Base-by-base conservation (phyloP, 1,140 invertebrate genomes). In the Leptestheria dahalacensis region DNA sequence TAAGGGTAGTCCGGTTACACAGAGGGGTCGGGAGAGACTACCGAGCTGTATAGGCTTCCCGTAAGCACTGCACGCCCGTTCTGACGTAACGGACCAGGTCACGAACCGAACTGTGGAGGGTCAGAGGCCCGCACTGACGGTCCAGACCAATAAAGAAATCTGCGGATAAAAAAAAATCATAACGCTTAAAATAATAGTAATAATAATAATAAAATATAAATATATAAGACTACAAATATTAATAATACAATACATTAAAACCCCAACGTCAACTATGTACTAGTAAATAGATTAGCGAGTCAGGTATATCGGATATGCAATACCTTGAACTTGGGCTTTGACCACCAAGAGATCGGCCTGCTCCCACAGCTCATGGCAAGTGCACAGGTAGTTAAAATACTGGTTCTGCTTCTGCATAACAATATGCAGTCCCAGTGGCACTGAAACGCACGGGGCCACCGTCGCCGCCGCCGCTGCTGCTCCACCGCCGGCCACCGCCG, bases 101-200 rank as follows among this genome's bases (percentile, higher is more conserved):
- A 60, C 77, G 77, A 52, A 88, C 70, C 26, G 83, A 80, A 69
- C 83, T 87, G 66, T 85, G 82, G 61, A 88, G 70, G 15, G 84
- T 86, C 33, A 89, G 70, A 6, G 82, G 83, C 61, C 84, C 85
- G 72, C 81, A 80, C 59, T 77, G 76, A 61, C 80, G 77, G 68
- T 90, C 85, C 66, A 89, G 71, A 64, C 82, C 78, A 62, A 83
- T 80, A 71, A 89, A 88, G 70, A 89, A 89, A 64, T 85, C 86
- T 89, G 73, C 2, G 78, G 74, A 67, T 63, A 57, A 67, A 63
- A 62, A 62, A 63, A 62, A 60, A 26, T 51, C 52, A 61, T 50
- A 24, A 62, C 56, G 12, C 60, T 10, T n/a, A n/a, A n/a, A n/a
- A n/a, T n/a, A n/a, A n/a, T n/a, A n/a, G n/a, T n/a, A n/a, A n/a